Base-by-base conservation (phyloP, 1,140 invertebrate genomes). In the Trichoplusia ni region DNA sequence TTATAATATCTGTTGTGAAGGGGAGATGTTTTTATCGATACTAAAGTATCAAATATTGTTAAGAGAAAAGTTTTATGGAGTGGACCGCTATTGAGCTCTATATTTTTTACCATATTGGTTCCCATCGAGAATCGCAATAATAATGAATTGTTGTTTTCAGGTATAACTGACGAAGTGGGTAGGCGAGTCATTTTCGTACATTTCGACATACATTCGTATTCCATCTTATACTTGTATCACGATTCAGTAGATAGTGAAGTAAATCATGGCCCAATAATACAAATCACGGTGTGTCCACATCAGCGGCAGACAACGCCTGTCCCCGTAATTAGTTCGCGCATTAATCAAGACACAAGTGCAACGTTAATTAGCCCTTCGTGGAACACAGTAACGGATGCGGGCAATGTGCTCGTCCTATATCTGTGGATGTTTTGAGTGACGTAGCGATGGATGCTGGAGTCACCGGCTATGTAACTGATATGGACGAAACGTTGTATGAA, bases 1-100 rank as follows among this genome's bases (percentile, higher is more conserved):
- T 79, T 79, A 81, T 81, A 69, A 74, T 81, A 81, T 81, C 81
- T 84, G 82, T 79, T 76, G 77, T 59, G 42, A 47, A 46, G 49
- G 42, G 65, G 71, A 75, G 67, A 42, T 46, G 21, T 35, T 64
- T 74, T 77, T 75, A 79, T 76, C 71, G 71, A 40, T 71, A 69
- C 62, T 71, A 44, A 46, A 73, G 69, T 61, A 58, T 58, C 21
- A 38, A 53, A 53, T 53, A 53, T 53, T 53, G 49, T 35, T 33
- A 11, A 27, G 54, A 44, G 27, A 19, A 42, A 42, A 44, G n/a
- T 44, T 53, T 59, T 59, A 59, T 59, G 54, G 54, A 33, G 19
- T 38, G 38, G 21, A 38, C 8, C 31, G 19, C 23, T 58, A n/a
- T 33, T 35, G 14, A 1, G 14, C 5, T 42, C 4, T 4, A 31